Evolutionary conservation across 2,888 invertebrate genomes (phyloP).

Genomic region (Reticulitermes lucifugus): DNA sequence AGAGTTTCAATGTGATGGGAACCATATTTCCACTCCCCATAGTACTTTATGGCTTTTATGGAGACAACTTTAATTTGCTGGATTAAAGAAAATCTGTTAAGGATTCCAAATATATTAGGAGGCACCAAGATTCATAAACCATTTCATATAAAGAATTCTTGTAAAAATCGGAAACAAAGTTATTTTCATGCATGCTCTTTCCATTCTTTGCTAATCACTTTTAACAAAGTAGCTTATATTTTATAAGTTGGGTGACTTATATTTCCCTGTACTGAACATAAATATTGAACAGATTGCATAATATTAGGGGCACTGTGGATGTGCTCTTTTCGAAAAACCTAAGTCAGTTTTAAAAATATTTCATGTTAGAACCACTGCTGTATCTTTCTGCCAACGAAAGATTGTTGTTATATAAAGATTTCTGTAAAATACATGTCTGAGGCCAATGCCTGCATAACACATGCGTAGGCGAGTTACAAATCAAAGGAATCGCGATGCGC

Average conservation of each 20-base stretch:
- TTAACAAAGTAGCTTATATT: not conserved
- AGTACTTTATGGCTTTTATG: no score
- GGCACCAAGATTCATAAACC: no score
- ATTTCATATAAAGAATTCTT: no score
- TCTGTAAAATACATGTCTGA: not conserved
- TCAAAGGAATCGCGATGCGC: no score
- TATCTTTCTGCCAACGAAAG: not conserved
- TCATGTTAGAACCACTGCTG: not conserved
- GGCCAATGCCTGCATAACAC: not conserved
- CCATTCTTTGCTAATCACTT: not conserved
- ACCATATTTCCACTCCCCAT: no score
- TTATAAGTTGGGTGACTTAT: not conserved
- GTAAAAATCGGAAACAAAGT: no score
- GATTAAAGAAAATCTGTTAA: no score
- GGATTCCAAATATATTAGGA: no score
- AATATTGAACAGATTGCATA: not conserved
- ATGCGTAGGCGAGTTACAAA: not conserved
- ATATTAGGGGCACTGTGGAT: not conserved
- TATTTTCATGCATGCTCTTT: not conserved
- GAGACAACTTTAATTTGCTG: no score
- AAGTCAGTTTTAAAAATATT: not conserved
- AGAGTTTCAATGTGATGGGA: no score
- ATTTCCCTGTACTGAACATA: not conserved
- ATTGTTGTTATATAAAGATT: not conserved
- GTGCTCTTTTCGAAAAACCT: not conserved